Evolutionary conservation across 2,797 vertebrate genomes (phyloP).

Genomic region (Alauda arvensis): DNA sequence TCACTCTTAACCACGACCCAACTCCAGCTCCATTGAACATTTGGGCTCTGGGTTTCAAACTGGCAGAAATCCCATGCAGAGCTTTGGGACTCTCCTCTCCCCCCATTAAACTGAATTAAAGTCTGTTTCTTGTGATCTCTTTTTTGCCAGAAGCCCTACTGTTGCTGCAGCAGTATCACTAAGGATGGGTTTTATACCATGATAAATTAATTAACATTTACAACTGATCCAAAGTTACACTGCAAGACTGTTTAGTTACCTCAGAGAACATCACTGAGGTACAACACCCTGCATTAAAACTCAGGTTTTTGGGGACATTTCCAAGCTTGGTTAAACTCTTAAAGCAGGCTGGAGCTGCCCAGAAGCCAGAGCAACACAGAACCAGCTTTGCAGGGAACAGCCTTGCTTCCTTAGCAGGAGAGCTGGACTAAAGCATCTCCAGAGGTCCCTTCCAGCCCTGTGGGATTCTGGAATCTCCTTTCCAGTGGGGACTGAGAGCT

Average conservation of each 20-base stretch:
- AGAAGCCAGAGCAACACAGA: background rate
- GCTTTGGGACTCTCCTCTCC: background rate
- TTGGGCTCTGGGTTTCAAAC: slow-evolving; percentile 4
- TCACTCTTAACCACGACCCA: slow-evolving; percentile 19
- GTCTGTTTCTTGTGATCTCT: background rate
- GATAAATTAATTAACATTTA: background rate
- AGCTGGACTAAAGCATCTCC: background rate
- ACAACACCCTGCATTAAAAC: background rate
- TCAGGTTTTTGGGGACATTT: background rate
- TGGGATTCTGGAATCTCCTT: background rate
- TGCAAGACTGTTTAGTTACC: background rate
- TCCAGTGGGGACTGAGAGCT: background rate
- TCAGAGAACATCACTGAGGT: background rate
- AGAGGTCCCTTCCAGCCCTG: background rate
- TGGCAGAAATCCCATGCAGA: slow-evolving; percentile 12
- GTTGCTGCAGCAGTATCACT: background rate
- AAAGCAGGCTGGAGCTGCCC: background rate
- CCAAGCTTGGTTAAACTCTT: background rate
- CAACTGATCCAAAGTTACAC: background rate
- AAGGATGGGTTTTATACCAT: background rate
- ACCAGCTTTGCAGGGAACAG: background rate
- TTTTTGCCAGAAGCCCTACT: background rate
- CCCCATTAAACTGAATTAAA: background rate
- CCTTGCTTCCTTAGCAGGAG: background rate
- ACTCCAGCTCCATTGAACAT: background rate